phyloP scores from a whole-genome alignment of 2,797 vertebrate species.

The Emys orbicularis region DNA sequence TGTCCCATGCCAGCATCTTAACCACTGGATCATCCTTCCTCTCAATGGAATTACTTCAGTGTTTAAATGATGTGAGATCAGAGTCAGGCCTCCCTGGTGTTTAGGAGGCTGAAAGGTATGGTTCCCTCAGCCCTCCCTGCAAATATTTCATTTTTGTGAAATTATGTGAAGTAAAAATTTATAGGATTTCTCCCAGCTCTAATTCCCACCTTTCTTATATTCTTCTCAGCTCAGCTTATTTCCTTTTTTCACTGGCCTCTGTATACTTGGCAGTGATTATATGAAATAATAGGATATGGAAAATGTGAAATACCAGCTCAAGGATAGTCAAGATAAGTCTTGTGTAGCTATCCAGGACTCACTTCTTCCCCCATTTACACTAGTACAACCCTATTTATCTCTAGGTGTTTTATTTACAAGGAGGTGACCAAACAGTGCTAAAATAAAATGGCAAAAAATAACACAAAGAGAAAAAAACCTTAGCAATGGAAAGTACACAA shows the following conservation, averaged over 20 bases:
- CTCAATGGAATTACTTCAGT: background rate
- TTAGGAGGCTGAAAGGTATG: background rate
- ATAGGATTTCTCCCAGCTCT: constrained; percentile 19
- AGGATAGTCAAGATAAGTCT: background rate
- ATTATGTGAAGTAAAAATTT: background rate
- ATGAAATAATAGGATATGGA: constrained; percentile 39
- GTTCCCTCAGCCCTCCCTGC: background rate
- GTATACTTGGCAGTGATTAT: constrained; percentile 61
- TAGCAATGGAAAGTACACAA: accelerated
- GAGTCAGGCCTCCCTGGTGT: background rate
- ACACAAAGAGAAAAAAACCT: accelerated
- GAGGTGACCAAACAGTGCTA: background rate
- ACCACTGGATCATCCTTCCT: background rate
- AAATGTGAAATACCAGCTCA: background rate
- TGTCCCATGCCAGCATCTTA: background rate
- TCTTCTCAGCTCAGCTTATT: constrained; percentile 54
- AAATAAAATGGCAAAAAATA: background rate
- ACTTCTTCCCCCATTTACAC: background rate
- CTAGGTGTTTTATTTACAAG: background rate
- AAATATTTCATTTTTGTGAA: background rate
- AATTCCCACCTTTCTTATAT: constrained; percentile 21
- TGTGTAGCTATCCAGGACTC: background rate
- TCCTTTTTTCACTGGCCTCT: constrained; percentile 25
- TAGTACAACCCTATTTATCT: background rate
- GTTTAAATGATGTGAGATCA: background rate